Evolutionary conservation across 2,888 invertebrate genomes (phyloP).

Genomic region (Microchrysa polita): DNA sequence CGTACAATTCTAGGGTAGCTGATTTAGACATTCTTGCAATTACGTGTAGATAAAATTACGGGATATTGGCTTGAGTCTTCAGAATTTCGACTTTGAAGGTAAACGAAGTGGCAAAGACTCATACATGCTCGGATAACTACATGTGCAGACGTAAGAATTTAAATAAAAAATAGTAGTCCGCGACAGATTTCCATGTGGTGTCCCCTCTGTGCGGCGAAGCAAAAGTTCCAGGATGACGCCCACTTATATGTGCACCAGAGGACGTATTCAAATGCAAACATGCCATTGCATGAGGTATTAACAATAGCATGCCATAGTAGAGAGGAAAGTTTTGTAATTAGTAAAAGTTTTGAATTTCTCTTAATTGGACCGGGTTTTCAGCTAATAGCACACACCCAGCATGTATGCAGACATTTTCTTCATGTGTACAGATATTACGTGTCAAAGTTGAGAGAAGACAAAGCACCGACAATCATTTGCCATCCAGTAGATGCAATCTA

Average conservation of each 20-base stretch:
- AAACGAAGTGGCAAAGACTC: conserved; percentile 45
- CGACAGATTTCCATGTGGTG: not conserved
- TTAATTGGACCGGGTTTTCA: conserved; percentile 50
- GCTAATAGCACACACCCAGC: conserved; percentile 45
- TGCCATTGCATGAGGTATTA: conserved; percentile 35
- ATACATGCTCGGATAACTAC: conserved; percentile 39
- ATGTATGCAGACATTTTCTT: conserved; percentile 29
- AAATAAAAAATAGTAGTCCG: conserved; percentile 19
- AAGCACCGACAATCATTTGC: conserved; percentile 22
- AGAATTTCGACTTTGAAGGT: conserved; percentile 48
- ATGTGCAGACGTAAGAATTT: conserved; percentile 31
- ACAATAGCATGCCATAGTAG: conserved; percentile 36
- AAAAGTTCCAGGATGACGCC: too few relatives aligned
- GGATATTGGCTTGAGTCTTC: conserved; percentile 46
- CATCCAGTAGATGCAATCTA: conserved; percentile 29
- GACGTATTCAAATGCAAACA: conserved; percentile 12
- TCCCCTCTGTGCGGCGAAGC: not conserved
- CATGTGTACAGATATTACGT: conserved; percentile 12
- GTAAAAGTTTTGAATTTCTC: conserved; percentile 50
- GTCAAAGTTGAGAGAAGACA: conserved; percentile 28
- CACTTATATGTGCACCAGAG: not conserved
- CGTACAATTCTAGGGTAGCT: conserved; percentile 46
- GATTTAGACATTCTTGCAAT: not conserved
- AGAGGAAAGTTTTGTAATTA: conserved; percentile 50
- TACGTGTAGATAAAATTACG: conserved; percentile 13